These are phyloP conservation scores for Palythoa grandiflora DNA, from an alignment of 92 coral and sea anemone genomes.

Conservation along the genomic window DNA sequence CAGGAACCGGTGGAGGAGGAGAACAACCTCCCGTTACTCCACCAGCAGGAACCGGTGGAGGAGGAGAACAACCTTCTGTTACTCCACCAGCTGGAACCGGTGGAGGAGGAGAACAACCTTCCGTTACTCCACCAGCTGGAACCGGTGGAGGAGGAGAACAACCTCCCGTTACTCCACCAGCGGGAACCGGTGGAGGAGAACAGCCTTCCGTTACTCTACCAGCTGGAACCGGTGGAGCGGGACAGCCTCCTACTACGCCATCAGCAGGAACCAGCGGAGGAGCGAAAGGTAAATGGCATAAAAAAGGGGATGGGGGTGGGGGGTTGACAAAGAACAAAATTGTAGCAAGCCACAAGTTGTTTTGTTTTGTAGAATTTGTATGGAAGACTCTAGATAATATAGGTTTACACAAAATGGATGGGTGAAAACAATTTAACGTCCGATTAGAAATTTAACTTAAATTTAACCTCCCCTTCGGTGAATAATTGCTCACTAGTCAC, in stretches of 20 bases:
- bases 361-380: too few species aligned
- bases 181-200: not conserved
- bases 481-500: too few species aligned
- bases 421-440: too few species aligned
- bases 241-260: not conserved
- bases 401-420: too few species aligned
- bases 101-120: not conserved
- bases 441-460: too few species aligned
- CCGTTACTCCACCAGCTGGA: not conserved
- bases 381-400: too few species aligned
- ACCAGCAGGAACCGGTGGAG: not conserved
- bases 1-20: not conserved
- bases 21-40: not conserved
- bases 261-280: not conserved
- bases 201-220: not conserved
- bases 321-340: too few species aligned
- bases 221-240: not conserved
- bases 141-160: conserved; percentile 24
- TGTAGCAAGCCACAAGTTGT: too few species aligned
- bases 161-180: not conserved
- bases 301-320: too few species aligned
- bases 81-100: not conserved
- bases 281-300: too few species aligned
- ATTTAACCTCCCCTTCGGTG: too few species aligned
- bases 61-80: not conserved